Evolutionary conservation across 1,140 invertebrate genomes (phyloP).

Genomic region (Potamilus streckersoni): DNA sequence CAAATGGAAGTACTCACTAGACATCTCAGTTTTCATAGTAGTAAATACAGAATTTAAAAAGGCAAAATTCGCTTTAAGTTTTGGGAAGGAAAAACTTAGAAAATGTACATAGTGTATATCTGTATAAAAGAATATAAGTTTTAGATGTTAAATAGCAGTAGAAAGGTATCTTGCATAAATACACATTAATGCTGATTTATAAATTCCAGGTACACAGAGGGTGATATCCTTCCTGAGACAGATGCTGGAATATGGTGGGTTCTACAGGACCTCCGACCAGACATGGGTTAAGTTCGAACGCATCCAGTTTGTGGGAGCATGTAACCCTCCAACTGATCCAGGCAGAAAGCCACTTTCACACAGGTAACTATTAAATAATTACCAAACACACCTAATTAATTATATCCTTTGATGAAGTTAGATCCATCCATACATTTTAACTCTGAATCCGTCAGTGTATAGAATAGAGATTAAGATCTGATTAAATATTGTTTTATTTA

Average conservation of each 20-base stretch:
- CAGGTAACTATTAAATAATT: conserved; percentile 68
- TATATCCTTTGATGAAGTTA: not conserved
- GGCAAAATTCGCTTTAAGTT: too few species aligned
- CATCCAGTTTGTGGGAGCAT: conserved; percentile 99
- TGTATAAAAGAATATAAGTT: too few species aligned
- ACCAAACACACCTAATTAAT: not conserved
- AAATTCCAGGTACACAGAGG: conserved; percentile 81
- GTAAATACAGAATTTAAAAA: too few species aligned
- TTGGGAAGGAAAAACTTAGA: too few species aligned
- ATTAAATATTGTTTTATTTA: not conserved
- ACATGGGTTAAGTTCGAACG: conserved; percentile 96
- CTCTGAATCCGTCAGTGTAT: not conserved
- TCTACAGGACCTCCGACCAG: conserved; percentile 92
- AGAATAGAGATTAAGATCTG: not conserved
- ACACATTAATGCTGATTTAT: too few species aligned
- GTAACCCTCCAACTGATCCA: conserved; percentile 99
- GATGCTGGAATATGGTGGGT: conserved; percentile 91
- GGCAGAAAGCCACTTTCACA: conserved; percentile 97
- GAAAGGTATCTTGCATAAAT: too few species aligned
- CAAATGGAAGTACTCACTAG: too few species aligned
- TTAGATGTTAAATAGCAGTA: too few species aligned
- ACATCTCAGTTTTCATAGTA: too few species aligned
- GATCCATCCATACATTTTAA: not conserved
- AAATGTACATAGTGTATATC: too few species aligned
- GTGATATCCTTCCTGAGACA: conserved; percentile 99